phyloP scores from a whole-genome alignment of 2,113 vertebrate species.

The Entomyzon cyanotis region DNA sequence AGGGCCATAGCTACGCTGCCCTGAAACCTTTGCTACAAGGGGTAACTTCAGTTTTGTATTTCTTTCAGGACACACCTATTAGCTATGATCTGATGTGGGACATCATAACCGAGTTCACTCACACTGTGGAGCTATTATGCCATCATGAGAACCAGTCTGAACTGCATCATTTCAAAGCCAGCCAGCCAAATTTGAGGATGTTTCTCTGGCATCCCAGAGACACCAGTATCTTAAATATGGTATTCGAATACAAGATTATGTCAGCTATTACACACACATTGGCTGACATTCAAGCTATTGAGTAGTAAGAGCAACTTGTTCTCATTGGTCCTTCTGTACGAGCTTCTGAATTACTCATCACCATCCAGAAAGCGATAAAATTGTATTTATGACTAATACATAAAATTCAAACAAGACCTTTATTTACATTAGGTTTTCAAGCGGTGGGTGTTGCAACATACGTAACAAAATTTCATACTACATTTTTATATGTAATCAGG shows the following conservation, averaged over 20 bases:
- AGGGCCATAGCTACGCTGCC: not conserved
- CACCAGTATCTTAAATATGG: not conserved
- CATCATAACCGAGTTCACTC: not conserved
- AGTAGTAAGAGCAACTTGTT: not conserved
- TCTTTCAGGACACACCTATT: not conserved
- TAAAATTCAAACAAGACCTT: slow-evolving; percentile 56
- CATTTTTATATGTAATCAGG: slow-evolving; percentile 23
- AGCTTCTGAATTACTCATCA: not conserved
- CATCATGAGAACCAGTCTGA: not conserved
- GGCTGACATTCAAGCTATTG: not conserved
- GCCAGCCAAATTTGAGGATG: fast-evolving
- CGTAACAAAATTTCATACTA: slow-evolving; percentile 28
- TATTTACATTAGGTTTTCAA: slow-evolving; percentile 56
- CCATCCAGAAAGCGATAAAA: not conserved
- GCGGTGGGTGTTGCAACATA: slow-evolving; percentile 12
- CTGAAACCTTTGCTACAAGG: not conserved
- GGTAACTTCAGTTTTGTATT: not conserved
- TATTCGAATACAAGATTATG: not conserved
- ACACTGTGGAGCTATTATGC: too few relatives aligned
- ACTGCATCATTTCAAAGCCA: not conserved
- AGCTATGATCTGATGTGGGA: not conserved
- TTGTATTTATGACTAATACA: not conserved
- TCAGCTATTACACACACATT: fast-evolving
- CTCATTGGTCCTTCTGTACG: not conserved
- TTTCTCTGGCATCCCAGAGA: not conserved